Base-by-base conservation (phyloP, 2,888 invertebrate species). In the Nomada ruficornis region DNA sequence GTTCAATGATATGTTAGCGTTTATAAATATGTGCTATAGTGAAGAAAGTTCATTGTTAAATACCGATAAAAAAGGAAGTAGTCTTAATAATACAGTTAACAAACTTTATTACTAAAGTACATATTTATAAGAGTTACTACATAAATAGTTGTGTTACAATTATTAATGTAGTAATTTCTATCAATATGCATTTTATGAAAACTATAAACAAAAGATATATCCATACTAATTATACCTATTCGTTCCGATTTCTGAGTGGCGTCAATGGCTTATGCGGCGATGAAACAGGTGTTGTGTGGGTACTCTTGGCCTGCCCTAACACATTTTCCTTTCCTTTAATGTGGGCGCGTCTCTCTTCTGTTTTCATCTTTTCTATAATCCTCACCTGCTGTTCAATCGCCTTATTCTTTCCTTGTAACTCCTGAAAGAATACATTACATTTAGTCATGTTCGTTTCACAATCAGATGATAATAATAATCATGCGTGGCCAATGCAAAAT, bases 251-350 rank as follows among this genome's bases (percentile, higher is more conserved):
- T 85, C 94, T 94, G 64, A 95, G 90, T 3, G 95, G 95, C 36
- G 94, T 94, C 42, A 91, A 86, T 11, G 94, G 93, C 86, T 95
- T 95, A 52, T 89, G 88, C 2, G 92, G 91, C 10, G 92, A 91
- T 11, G 91, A 88, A 55, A 89, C 86, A 36, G 91, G 91, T 2
- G 92, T 90, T 10, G 90, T 77, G 67, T 87, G 88, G 26, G 83
- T 78, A 70, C 81, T 91, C 86, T 90, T 94, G 7, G 94, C 76
- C 36, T 94, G 91, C 67, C 93, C 91, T 70, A 93, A 89, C 23
- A 94, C 78, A 87, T 95, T 95, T 86, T 95, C 95, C 87, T 95
- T 95, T 72, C 94, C 94, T 72, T 91, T 94, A 52, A 87, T 84
- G 57, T 89, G 86, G 47, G 90, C 79, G 59, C 92, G 93, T 71